Conservation (phyloP, 2,888 invertebrate genomes). For the Mongoloraphidia duomilia region DNA sequence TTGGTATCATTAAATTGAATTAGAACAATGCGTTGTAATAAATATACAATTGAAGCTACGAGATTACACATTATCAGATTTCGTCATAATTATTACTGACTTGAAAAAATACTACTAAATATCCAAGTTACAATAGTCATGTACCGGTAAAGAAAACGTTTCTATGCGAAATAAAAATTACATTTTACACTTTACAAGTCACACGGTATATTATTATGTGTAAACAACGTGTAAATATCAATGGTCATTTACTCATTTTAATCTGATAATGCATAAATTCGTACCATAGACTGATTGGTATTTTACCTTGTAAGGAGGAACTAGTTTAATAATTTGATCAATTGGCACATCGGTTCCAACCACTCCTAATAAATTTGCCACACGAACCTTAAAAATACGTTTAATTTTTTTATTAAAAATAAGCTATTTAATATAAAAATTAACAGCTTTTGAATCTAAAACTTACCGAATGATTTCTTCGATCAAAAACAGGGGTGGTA, state of each 20-base stretch:
- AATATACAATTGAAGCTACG: background rate
- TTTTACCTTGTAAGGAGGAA: conserved; percentile 80
- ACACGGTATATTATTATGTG: background rate
- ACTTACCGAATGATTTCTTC: conserved; percentile 70
- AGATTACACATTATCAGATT: no score
- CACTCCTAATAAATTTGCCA: conserved; percentile 87
- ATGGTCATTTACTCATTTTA: background rate
- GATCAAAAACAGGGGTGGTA: conserved; percentile 88
- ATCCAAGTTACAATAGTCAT: background rate
- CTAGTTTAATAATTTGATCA: conserved; percentile 86
- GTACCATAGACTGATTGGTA: background rate
- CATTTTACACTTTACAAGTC: no score
- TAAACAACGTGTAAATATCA: background rate
- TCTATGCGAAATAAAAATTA: background rate
- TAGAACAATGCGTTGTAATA: background rate
- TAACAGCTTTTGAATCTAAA: background rate
- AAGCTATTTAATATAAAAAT: background rate
- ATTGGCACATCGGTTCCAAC: conserved; percentile 96
- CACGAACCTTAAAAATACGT: conserved; percentile 47
- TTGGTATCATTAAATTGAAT: background rate
- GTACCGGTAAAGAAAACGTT: background rate
- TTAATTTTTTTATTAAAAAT: conserved; percentile 3
- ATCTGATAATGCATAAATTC: background rate
- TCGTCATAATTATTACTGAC: no score
- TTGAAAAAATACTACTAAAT: no score